These are phyloP conservation scores for Paratilapia polleni DNA, from an alignment of 2,113 vertebrate species.

Conservation along the genomic window DNA sequence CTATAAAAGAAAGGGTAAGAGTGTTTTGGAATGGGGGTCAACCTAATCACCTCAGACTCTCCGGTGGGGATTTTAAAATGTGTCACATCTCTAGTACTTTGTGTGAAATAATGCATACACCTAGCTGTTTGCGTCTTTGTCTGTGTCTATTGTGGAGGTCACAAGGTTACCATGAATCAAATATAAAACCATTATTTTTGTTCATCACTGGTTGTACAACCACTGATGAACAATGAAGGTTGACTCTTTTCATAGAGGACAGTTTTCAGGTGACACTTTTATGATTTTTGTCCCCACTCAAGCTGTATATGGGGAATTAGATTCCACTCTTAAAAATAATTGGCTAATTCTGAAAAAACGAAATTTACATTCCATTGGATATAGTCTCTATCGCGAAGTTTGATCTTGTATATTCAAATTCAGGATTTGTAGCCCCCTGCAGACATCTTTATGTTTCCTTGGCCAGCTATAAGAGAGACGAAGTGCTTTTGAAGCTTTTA, in stretches of 20 bases:
- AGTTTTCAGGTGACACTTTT: too few species aligned
- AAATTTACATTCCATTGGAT: not conserved
- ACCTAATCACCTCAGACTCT: not conserved
- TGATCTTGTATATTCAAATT: not conserved
- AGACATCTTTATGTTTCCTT: not conserved
- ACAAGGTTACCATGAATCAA: not conserved
- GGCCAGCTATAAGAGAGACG: not conserved
- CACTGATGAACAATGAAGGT: not conserved
- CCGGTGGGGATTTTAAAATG: not conserved
- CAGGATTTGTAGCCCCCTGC: not conserved
- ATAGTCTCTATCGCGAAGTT: not conserved
- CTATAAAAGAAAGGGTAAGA: not conserved
- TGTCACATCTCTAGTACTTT: not conserved
- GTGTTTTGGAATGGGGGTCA: not conserved
- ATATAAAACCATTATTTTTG: not conserved
- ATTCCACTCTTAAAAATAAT: too few species aligned
- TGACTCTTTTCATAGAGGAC: too few species aligned
- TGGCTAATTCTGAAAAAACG: not conserved
- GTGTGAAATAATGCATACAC: not conserved
- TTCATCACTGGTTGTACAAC: not conserved
- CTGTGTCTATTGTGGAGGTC: not conserved
- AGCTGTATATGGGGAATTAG: too few species aligned
- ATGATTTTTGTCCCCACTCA: too few species aligned
- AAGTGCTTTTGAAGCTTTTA: not conserved
- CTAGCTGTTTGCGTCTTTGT: not conserved